Conservation (phyloP, 2,888 invertebrate genomes). For the Anaspis maculata region DNA sequence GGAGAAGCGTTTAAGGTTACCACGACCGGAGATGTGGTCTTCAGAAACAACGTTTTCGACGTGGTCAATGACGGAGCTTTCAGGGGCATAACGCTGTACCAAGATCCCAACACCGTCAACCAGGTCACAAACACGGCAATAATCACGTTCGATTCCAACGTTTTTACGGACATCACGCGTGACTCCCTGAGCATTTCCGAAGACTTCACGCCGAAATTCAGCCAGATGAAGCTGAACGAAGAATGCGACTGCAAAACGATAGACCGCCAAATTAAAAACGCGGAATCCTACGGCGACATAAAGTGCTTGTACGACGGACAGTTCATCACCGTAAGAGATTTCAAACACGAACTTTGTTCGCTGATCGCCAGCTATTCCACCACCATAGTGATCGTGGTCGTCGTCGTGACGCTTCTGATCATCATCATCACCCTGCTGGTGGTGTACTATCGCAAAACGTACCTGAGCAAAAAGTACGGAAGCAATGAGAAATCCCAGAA, state of each 20-base stretch:
- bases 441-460: conserved; percentile 39
- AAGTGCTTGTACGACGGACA: conserved; percentile 29
- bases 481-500: conserved; percentile 48
- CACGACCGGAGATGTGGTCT: conserved; percentile 53
- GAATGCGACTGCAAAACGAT: conserved; percentile 48
- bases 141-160: conserved; percentile 57
- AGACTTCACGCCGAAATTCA: conserved; percentile 49
- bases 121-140: conserved; percentile 32
- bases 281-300: conserved; percentile 29
- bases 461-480: conserved; percentile 36
- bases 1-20: conserved; percentile 57
- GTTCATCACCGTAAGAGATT: conserved; percentile 29
- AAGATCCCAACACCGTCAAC: conserved; percentile 34
- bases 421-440: conserved; percentile 37
- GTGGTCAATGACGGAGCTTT: conserved; percentile 55
- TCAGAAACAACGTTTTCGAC: conserved; percentile 57
- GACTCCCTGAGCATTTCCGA: conserved; percentile 51
- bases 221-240: conserved; percentile 51
- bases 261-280: conserved; percentile 23
- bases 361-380: conserved; percentile 30
- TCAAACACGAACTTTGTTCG: conserved; percentile 30
- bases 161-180: conserved; percentile 47
- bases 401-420: conserved; percentile 43
- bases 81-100: conserved; percentile 48
- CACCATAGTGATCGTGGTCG: conserved; percentile 37